Evolutionary conservation across 35 echinoderm and acorn worm genomes (phyloP).

Genomic region (Amphiura filiformis): DNA sequence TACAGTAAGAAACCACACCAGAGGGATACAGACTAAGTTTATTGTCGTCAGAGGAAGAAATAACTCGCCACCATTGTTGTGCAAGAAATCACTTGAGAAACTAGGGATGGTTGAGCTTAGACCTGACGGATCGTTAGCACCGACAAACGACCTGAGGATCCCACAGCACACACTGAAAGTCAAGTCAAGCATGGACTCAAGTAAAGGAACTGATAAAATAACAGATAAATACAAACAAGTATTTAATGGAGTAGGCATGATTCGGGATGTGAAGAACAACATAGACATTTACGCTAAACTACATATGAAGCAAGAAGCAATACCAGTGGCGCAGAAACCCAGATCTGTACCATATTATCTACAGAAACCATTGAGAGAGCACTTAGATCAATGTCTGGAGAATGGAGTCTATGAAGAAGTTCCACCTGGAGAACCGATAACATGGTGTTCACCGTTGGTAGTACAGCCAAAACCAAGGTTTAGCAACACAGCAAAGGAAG

Average conservation of each 20-base stretch:
- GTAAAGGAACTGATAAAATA: background rate
- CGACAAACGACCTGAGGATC: slow-evolving; percentile 10
- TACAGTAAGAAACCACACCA: slow-evolving; percentile 48
- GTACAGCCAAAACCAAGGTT: slow-evolving; percentile 59
- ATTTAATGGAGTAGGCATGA: slow-evolving; percentile 23
- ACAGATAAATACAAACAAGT: background rate
- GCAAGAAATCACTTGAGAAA: slow-evolving; percentile 1
- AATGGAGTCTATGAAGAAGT: slow-evolving; percentile 53
- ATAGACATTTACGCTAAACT: slow-evolving; percentile 48
- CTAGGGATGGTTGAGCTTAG: slow-evolving; percentile 31
- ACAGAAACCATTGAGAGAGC: slow-evolving; percentile 64
- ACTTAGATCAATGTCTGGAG: slow-evolving; percentile 46
- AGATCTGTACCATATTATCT: slow-evolving; percentile 43
- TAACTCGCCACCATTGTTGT: slow-evolving; percentile 39
- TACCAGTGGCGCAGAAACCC: slow-evolving; percentile 54
- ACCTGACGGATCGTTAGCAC: slow-evolving; percentile 37
- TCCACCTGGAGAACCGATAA: slow-evolving; percentile 49
- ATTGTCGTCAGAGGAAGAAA: slow-evolving; percentile 40
- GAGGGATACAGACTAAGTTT: slow-evolving; percentile 31
- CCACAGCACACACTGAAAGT: slow-evolving; percentile 10
- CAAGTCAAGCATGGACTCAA: background rate
- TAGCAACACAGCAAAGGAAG: slow-evolving; percentile 10
- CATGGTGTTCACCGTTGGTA: slow-evolving; percentile 59
- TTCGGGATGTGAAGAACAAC: slow-evolving; percentile 35
- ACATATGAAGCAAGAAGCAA: slow-evolving; percentile 47